Conservation (phyloP, 2,113 vertebrate genomes). For the Salvelinus alpinus region DNA sequence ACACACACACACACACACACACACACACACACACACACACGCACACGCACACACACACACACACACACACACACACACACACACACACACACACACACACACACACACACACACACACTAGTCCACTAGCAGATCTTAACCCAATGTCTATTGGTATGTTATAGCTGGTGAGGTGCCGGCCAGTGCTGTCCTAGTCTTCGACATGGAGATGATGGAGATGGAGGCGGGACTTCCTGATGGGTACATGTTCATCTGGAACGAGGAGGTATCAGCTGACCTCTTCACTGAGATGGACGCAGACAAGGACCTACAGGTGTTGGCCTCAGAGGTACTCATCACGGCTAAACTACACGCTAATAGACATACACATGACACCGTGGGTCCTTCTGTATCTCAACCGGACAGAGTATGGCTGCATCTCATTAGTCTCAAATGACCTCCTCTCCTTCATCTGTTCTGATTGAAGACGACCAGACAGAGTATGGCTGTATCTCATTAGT, state of each 20-base stretch:
- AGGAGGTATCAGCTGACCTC: constrained; percentile 86
- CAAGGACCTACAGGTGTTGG: constrained; percentile 78
- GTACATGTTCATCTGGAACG: constrained; percentile 98
- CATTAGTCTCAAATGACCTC: no score
- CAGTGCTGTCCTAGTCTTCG: constrained; percentile 92
- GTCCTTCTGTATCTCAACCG: no score
- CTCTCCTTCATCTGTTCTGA: no score
- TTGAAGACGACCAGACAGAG: no score
- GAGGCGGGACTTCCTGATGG: constrained; percentile 94
- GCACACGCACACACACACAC: no score
- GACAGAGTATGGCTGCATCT: no score
- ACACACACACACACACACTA: background rate
- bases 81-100: no score
- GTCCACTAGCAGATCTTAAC: background rate
- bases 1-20: background rate
- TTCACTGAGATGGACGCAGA: constrained; percentile 93
- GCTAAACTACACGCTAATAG: background rate
- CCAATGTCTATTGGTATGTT: background rate
- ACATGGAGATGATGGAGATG: constrained; percentile 87
- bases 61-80: no score
- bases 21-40: background rate
- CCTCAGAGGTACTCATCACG: constrained; percentile 81
- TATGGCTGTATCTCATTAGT: no score
- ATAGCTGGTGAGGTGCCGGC: constrained; percentile 92
- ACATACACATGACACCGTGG: background rate